Evolutionary conservation across 2,797 vertebrate species (phyloP).

Genomic region (Siniperca obscura): DNA sequence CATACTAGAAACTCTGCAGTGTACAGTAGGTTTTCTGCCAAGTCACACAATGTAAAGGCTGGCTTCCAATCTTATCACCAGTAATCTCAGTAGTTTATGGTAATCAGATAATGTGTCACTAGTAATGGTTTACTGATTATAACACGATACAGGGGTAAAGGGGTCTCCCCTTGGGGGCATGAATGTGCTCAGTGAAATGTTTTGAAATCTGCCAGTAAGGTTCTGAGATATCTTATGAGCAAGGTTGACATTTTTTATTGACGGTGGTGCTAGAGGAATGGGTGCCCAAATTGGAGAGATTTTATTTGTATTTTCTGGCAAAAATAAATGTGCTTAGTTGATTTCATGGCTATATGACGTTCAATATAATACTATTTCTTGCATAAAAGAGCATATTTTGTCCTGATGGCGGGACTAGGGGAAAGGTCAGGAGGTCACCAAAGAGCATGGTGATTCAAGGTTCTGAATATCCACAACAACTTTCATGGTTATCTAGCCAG

Average conservation of each 20-base stretch:
- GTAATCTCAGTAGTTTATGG: slow-evolving; percentile 1
- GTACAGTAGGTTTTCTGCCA: background rate
- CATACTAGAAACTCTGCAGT: background rate
- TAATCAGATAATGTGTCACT: slow-evolving; percentile 38
- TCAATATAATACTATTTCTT: background rate
- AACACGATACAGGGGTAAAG: slow-evolving; percentile 6
- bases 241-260: background rate
- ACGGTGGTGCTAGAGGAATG: background rate
- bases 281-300: background rate
- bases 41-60: background rate
- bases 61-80: background rate
- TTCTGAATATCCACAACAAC: background rate
- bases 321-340: background rate
- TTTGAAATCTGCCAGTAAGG: too few species aligned
- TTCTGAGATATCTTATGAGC: too few species aligned
- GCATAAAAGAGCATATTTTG: background rate
- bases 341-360: background rate
- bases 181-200: too few species aligned
- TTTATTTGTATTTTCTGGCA: background rate
- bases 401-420: background rate
- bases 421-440: slow-evolving; percentile 1
- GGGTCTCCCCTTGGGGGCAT: background rate
- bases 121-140: slow-evolving; percentile 34
- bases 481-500: background rate
- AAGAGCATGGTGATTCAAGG: background rate